Percentiles rank a stretch among this genome's conserved stretches.
These are phyloP conservation scores for Leuciscus waleckii DNA, from an alignment of 2,797 vertebrate genomes.

Conservation along the genomic window DNA sequence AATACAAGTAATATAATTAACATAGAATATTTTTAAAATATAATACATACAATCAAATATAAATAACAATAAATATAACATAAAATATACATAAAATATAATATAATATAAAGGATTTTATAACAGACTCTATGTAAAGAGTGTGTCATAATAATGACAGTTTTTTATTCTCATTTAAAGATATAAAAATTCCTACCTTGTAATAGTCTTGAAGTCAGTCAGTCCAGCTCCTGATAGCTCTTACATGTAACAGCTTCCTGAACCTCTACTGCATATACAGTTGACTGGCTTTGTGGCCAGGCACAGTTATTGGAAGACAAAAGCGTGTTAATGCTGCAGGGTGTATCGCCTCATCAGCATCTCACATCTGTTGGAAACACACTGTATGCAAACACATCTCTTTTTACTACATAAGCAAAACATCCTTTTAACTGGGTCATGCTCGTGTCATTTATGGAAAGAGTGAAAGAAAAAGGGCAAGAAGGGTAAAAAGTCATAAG, in stretches of 20 bases:
- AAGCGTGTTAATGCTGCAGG: conserved; percentile 13
- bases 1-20: background rate
- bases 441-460: background rate
- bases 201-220: background rate
- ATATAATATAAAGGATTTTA: background rate
- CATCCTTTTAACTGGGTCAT: background rate
- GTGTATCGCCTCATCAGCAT: background rate
- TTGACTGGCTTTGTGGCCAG: background rate
- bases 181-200: conserved; percentile 10
- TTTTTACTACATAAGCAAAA: conserved; percentile 16
- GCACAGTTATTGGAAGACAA: conserved; percentile 11
- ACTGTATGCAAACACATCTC: conserved; percentile 13
- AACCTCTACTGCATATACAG: background rate
- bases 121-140: background rate
- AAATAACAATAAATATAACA: no score
- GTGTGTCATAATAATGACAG: no score
- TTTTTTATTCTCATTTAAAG: no score
- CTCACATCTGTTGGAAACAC: conserved; percentile 38
- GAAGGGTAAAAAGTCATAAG: background rate
- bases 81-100: background rate
- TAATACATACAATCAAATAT: background rate
- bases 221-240: background rate
- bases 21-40: background rate
- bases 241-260: background rate
- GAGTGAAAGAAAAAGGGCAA: background rate